Percentiles rank a stretch among this genome's conserved stretches.
Conservation (phyloP, 2,797 vertebrate genomes). For the Neosilurus hyrtlii region DNA sequence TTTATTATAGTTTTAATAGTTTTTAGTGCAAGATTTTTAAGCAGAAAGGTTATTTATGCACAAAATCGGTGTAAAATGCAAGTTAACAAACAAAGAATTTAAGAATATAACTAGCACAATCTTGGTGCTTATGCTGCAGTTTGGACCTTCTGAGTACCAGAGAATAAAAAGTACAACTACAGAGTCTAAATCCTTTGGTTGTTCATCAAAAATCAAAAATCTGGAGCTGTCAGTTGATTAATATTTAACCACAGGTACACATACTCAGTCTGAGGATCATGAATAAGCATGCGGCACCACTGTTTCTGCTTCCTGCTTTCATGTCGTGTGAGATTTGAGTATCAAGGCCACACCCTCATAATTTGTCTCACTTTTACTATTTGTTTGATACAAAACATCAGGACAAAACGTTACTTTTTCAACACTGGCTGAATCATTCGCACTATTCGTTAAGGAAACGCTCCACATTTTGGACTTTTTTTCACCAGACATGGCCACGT, state of each 20-base stretch:
- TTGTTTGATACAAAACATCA: neutral
- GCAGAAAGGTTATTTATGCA: neutral
- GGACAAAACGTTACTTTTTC: neutral
- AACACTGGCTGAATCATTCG: too few relatives aligned
- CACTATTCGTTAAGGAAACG: neutral
- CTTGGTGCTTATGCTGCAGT: neutral
- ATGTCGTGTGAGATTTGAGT: conserved; percentile 36
- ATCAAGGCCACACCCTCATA: conserved; percentile 55
- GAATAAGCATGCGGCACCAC: conserved; percentile 19
- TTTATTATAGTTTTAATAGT: neutral
- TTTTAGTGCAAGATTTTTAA: neutral
- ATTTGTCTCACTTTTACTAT: conserved; percentile 19
- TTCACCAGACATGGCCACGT: neutral
- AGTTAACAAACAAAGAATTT: neutral
- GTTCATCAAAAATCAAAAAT: neutral
- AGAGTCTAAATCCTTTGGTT: neutral
- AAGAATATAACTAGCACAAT: neutral
- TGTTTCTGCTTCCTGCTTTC: conserved; percentile 52
- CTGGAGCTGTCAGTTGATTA: neutral
- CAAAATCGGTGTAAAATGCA: neutral
- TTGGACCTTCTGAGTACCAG: neutral
- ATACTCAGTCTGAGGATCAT: neutral
- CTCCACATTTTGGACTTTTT: neutral
- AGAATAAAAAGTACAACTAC: neutral
- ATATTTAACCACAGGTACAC: neutral